Base-by-base conservation (phyloP, 2,113 vertebrate species). In the Callipepla squamata region DNA sequence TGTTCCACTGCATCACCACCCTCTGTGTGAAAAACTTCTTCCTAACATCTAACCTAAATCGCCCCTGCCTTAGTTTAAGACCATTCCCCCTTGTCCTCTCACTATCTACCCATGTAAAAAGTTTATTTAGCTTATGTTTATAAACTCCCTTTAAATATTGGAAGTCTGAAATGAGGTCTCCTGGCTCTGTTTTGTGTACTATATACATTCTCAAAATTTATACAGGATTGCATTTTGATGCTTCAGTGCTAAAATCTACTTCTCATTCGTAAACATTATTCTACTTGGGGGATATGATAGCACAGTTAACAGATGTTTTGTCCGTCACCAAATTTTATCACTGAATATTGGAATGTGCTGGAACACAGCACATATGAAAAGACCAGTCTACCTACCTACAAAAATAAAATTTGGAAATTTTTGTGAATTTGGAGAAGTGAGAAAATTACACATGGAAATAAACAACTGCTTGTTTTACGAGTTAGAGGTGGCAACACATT, bases 261-360 rank as follows among this genome's bases (percentile, higher is more conserved):
- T 61, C 70, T 38, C 25, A 25, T 28, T 66, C 80, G 14, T 28
- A 73, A 83, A 67, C 1, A 4, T 10, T 55, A 16, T 80, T 68
- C 13, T 68, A 18, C 13, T 58, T 58, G 25, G 1, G 0, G 1
- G 4, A 19, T 38, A 62, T 34, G 42, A 66, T 47, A 47, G 8
- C 23, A 12, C 42, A 13, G 25, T 58, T 63, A 53, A 51, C 3
- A 30, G 26, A 47, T 9, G 15, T 45, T 70, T 76, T 63, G 14
- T 16, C 13, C 3, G 20, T 14, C 48, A 18, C 12, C 45, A 1
- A 73, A 42, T 83, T 75, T 72, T 72, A 11, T n/a, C 42, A 34
- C 32, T 65, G 21, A 89, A 36, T 14, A 34, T 18, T 48, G 11
- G 38, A 44, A 85, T 5, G n/a, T 5, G 8, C 4, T 82, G 36